Evolutionary conservation across 2,113 vertebrate species (phyloP), one percentile per base, ranked within the genome.

Genomic region (Cebus imitator): DNA sequence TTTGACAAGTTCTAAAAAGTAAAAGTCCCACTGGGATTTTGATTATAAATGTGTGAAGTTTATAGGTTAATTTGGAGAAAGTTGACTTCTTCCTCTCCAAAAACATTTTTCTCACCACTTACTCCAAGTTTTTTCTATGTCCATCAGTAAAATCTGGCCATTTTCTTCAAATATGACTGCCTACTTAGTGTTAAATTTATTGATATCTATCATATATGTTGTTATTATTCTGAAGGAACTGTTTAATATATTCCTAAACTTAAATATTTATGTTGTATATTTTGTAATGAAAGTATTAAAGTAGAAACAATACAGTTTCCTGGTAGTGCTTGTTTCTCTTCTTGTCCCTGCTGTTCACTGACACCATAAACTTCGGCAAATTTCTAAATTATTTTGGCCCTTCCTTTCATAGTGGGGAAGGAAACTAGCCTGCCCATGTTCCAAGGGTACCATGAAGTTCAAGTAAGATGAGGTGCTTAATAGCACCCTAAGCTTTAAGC

Each of bases 21-120:
- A 86, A 68, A 43, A 37, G 8, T 21, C 40, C 96, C 61, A 40
- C 6, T 75, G 75, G 91, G 80, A 90, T 9, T 87, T 73, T 79
- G 80, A 90, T 91, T 95, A 37, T 52, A 96, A 95, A 72, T 52
- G 66, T 96, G 79, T 79, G 45, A 92, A 94, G 52, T 95, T 95
- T 94, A 85, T 58, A 89, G 82, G 37, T 86, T 58, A 86, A 78
- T 94, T 90, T 92, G 82, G 45, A 79, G 12, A 87, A 20, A 52
- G 17, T 0, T 82, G 57, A 58, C 18, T 75, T 93, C 70, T 86
- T 86, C 68, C 45, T 94, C 17, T 95, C 84, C 72, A 82, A 52
- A 92, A 82, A 83, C 27, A 20, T 52, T 64, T 91, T 45, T 81
- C 40, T 78, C 27, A 25, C n/a, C 66, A 82, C 43, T 91, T 52